phyloP scores from a whole-genome alignment of 2,888 invertebrate species.

The Craniophora ligustri region DNA sequence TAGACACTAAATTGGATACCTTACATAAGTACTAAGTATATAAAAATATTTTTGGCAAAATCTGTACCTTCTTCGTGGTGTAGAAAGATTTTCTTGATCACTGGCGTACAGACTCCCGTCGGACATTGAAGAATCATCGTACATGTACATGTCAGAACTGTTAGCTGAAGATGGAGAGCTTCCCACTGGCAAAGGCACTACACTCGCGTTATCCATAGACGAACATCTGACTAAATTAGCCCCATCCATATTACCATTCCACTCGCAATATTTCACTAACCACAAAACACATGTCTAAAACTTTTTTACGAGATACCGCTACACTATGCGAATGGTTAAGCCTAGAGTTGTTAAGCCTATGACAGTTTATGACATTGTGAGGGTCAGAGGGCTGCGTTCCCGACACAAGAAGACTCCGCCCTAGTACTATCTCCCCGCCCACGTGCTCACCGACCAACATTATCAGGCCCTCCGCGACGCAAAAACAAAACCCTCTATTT shows the following conservation, averaged over 20 bases:
- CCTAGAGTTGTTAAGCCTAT: conserved; percentile 19
- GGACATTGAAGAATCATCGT: conserved; percentile 88
- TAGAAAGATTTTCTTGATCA: conserved; percentile 93
- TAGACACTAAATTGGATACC: too few species aligned
- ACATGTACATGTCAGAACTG: conserved; percentile 92
- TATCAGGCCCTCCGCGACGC: conserved; percentile 2
- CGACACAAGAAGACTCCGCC: conserved; percentile 56
- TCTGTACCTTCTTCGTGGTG: conserved; percentile 90
- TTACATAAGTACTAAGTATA: not conserved
- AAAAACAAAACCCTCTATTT: not conserved
- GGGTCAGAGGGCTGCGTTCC: conserved; percentile 50
- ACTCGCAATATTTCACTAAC: not conserved
- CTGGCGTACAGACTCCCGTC: conserved; percentile 93
- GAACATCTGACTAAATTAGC: conserved; percentile 60
- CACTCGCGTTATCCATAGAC: conserved; percentile 57
- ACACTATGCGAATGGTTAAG: not conserved
- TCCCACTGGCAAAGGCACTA: conserved; percentile 57
- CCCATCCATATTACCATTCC: conserved; percentile 68
- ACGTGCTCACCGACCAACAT: conserved; percentile 24
- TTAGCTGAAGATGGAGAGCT: conserved; percentile 83
- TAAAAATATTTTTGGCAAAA: conserved; percentile 1
- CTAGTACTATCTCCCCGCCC: conserved; percentile 46
- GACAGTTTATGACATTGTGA: conserved; percentile 42
- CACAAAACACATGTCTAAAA: conserved; percentile 19
- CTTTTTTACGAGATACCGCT: not conserved